Evolutionary conservation across 2,888 invertebrate genomes (phyloP), one percentile per base, ranked within the genome.

Genomic region (Drosophila mettleri): DNA sequence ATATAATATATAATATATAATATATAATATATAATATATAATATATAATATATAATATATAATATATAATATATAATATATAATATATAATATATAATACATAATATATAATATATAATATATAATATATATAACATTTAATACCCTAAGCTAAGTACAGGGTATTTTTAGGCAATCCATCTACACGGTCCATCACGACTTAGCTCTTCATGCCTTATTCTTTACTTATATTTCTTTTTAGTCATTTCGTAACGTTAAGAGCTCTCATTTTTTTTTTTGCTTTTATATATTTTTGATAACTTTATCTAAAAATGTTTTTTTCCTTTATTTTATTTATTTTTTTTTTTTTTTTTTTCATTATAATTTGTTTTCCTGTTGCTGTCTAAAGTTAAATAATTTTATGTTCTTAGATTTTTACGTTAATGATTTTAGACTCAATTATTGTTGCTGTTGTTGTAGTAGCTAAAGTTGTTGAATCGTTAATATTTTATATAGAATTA

Each of bases 401-500:
- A 16, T 6, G 16, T 10, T 45, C 18, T 27, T 27, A 45, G 24
- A n/a, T 45, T 20, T 65, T 45, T 51, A 48, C 18, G 74, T 45
- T 51, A 63, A 64, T 80, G 36, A 52, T 60, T 66, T 49, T 31
- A 48, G 5, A 18, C 2, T 41, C 18, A 8, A 34, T 27, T 48
- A 9, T 22, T 34, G 5, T 34, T 9, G 9, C 24, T 48, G 18
- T 43, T 74, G 52, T 14, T 43, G 5, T 16, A 27, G 10, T 29
- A 20, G 14, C 20, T 20, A 20, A 75, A 73, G 62, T 70, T 66
- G 82, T 74, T 71, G 76, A 74, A 62, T 82, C 70, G 67, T 69
- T 67, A 54, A 78, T 68, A 61, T 66, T 67, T 57, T 34, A 70
- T 73, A 70, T 69, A 33, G 39, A 70, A 70, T 68, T 63, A 53